Base-by-base conservation (phyloP, 2,113 vertebrate species). In the Progne subis region DNA sequence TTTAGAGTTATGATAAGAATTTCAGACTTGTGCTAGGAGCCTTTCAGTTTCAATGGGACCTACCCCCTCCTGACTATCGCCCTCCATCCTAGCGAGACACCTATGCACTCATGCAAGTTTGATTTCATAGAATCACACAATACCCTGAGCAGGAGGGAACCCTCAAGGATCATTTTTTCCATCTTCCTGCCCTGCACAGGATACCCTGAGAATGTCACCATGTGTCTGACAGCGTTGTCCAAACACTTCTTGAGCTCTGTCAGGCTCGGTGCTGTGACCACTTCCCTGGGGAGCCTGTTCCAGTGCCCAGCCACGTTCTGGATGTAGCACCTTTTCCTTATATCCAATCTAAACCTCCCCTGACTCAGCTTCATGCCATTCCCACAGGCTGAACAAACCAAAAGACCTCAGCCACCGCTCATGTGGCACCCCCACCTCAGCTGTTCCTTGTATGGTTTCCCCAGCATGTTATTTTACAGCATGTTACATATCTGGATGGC, bases 391-490 rank as follows among this genome's bases (percentile, higher is more conserved):
- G 71, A 49, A 50, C 56, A 77, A 47, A 32, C 14, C 20, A 70
- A 63, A 18, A 56, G 10, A 50, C 15, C 18, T 55, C 26, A 49
- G 31, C 18, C 14, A 18, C 17, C 3, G 2, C n/a, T 61, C 20
- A 34, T 15, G 24, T 47, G 70, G 29, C 29, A 68, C 7, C 29
- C 4, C 31, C 34, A 47, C 20, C 46, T 47, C 55, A 49, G 63
- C 7, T 61, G 39, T 31, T 43, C 41, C 31, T 69, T 0, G 0
- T 37, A 7, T 8, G 18, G 8, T 12, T 67, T 52, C 12, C 39
- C 52, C 53, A 75, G 19, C 5, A 41, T 43, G 34, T 63, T 24
- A 37, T 49, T 76, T 53, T 43, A 50, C 25, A 61, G 34, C 11
- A 3, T 31, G 21, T 37, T 50, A 11, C 53, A 34, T 25, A 5